Base-by-base conservation (phyloP, 2,113 vertebrate genomes). In the Meriones unguiculatus region DNA sequence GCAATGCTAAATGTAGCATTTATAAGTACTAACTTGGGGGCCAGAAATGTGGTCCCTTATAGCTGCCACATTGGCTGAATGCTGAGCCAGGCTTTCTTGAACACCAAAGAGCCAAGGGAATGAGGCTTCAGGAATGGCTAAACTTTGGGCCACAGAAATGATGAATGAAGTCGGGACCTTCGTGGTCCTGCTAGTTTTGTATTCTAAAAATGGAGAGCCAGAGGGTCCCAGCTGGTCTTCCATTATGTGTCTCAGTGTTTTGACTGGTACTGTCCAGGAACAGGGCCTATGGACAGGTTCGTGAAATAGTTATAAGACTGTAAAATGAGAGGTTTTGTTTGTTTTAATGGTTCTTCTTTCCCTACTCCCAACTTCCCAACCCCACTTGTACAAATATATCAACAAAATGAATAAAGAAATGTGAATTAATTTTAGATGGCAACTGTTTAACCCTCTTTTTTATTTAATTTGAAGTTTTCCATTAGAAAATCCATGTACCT, bases 261-360 rank as follows among this genome's bases (percentile, higher is more conserved):
- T 97, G 96, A 96, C 93, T 98, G 96, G 80, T 97, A 92, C 96
- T 85, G 82, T 97, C 95, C 84, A 95, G 64, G 41, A 96, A 92
- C 54, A 62, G 65, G 75, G 90, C 65, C 0, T 8, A 22, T 76
- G 50, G 86, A 91, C 85, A 92, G 84, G 85, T 52, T 81, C 20
- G 93, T 87, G 94, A 75, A 96, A 90, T 85, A 94, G 77, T 41
- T 94, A 59, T 96, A 92, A 91, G 86, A 41, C 62, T 50, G 46
- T 59, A 69, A 85, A 65, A 94, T 73, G 67, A 35, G 93, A 94
- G 9, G 3, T 0, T 89, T 64, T 91, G 30, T 46, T 92, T 78
- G 15, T 95, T 90, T 96, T 89, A 97, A 50, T 93, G 75, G 72
- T 72, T 87, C 52, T 28, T 4, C 2, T 18, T 11, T 41, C 73